phyloP scores from a whole-genome alignment of 1,140 invertebrate species.

The Drosophila suzukii region DNA sequence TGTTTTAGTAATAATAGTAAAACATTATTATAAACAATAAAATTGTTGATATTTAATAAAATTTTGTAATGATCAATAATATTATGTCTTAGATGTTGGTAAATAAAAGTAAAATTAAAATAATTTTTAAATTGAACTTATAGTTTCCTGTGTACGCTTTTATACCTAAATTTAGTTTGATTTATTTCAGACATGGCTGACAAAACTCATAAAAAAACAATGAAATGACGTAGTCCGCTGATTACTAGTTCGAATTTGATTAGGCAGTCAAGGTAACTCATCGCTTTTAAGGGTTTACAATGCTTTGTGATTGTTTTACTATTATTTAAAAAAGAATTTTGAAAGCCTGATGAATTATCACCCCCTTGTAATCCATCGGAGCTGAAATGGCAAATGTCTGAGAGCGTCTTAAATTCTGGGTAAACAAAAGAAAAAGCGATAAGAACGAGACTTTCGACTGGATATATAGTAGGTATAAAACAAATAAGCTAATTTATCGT shows the following conservation, averaged over 20 bases:
- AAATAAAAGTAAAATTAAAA: not conserved
- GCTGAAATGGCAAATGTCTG: conserved; percentile 6
- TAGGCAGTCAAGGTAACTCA: conserved; percentile 13
- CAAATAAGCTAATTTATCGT: conserved; percentile 34
- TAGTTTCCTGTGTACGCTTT: not conserved
- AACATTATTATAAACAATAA: too few relatives aligned
- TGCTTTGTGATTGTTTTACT: not conserved
- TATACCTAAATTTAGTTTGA: conserved; percentile 3
- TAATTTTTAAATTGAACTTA: not conserved
- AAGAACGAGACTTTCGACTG: conserved; percentile 40
- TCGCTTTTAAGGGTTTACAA: conserved; percentile 14
- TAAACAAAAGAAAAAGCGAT: conserved; percentile 38
- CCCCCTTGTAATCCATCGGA: conserved; percentile 3
- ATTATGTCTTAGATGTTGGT: too few relatives aligned
- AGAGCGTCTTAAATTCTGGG: conserved; percentile 21
- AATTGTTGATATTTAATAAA: too few relatives aligned
- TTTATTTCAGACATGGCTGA: conserved; percentile 24
- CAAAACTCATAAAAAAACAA: conserved; percentile 30
- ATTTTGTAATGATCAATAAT: not conserved
- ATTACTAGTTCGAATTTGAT: conserved; percentile 24
- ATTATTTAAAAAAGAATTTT: conserved; percentile 5
- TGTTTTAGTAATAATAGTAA: too few relatives aligned
- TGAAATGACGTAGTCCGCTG: conserved; percentile 24
- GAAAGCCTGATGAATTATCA: conserved; percentile 19
- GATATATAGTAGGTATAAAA: conserved; percentile 27